phyloP scores from a whole-genome alignment of 2,797 vertebrate genomes.

The Propithecus perrieri region DNA sequence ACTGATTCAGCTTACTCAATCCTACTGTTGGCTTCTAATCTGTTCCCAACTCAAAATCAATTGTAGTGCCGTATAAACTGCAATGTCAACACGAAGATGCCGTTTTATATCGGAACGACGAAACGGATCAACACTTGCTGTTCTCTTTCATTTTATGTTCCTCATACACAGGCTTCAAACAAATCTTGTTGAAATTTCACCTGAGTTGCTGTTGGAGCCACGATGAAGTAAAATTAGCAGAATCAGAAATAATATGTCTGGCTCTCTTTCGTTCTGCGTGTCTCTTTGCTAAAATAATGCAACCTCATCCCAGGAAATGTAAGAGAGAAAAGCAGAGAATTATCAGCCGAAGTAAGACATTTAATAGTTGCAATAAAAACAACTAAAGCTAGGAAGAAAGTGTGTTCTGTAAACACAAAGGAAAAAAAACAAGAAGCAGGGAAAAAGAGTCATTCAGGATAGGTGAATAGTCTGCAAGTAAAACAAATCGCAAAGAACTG shows the following conservation, averaged over 20 bases:
- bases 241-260: slow-evolving; percentile 27
- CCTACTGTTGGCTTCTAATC: not conserved
- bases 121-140: not conserved
- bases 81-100: not conserved
- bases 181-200: slow-evolving; percentile 31
- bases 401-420: not conserved
- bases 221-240: not conserved
- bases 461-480: not conserved
- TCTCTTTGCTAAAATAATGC: slow-evolving; percentile 24
- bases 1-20: not conserved
- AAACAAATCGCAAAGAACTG: not conserved
- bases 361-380: not conserved
- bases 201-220: not conserved
- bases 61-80: not conserved
- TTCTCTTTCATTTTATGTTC: slow-evolving; percentile 35
- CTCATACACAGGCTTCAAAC: not conserved
- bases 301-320: slow-evolving; percentile 1
- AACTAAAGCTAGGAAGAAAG: not conserved
- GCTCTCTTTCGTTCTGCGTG: not conserved
- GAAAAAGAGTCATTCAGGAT: not conserved
- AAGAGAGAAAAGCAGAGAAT: not conserved
- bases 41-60: slow-evolving; percentile 8
- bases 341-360: not conserved
- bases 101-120: not conserved
- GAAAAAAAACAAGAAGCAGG: not conserved